Evolutionary conservation across 2,113 vertebrate species (phyloP), one percentile per base, ranked within the genome.

Genomic region (Proteles cristata): DNA sequence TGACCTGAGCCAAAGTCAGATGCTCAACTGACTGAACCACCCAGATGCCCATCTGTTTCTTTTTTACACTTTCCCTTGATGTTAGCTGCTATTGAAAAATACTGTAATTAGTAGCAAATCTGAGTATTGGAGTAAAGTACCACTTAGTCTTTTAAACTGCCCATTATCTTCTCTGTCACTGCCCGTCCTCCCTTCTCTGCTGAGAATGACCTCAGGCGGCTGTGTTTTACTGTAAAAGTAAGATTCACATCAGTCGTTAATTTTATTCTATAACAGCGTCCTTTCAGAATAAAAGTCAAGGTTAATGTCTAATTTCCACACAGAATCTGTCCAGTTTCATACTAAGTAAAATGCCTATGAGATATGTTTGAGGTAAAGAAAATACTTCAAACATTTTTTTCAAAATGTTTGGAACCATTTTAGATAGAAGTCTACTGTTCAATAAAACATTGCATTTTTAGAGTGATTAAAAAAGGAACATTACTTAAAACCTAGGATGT

Each of bases 401-500:
- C 73, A 94, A 95, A 98, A 50, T 88, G 91, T 73, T 83, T 89
- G 88, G 35, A 61, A 93, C 73, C 0, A 2, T 65, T 97, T 97
- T 97, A 55, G 55, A 88, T 98, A 97, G 98, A 97, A 97, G 63
- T 35, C n/a, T 68, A 91, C 53, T 71, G 28, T 77, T 96, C 55
- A 97, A 15, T 69, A 73, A 90, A 95, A 87, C 92, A n/a, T 39
- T 58, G 55, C 28, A 1, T 81, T 76, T 94, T 96, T 90, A 71
- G 63, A 88, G 25, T 69, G 19, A 14, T 50, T 95, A 63, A 17
- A 66, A 95, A 93, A 87, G 69, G 69, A 71, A 33, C 43, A 50
- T 45, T 87, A 2, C 65, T 77, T 90, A 50, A 95, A 55, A 90
- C 55, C 79, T 3, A 26, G 16, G 69, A 17, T 74, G 50, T 26